A percentile compares a stretch with the other conserved stretches of the same genome.
Evolutionary conservation across 2,888 invertebrate genomes (phyloP).

Genomic region (Osedax fenrisi): DNA sequence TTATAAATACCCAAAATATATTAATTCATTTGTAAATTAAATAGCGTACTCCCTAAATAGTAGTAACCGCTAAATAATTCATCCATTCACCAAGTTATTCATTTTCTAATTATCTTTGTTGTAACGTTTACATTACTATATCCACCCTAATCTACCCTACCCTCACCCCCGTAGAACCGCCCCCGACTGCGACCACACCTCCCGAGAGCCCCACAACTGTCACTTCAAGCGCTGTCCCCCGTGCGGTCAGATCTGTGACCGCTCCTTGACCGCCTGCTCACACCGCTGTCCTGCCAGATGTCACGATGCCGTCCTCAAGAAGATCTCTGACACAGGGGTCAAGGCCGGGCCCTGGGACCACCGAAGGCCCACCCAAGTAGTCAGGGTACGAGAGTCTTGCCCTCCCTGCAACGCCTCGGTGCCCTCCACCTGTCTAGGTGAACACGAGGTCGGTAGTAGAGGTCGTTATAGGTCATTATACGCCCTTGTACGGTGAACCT

Average conservation of each 20-base stretch:
- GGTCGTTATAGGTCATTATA: too few species aligned
- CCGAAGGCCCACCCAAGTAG: conserved; percentile 39
- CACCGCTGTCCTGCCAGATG: conserved; percentile 45
- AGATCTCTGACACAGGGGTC: conserved; percentile 39
- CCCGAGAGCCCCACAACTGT: conserved; percentile 58
- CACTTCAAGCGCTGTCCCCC: conserved; percentile 62
- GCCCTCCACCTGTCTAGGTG: conserved; percentile 50
- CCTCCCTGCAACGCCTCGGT: conserved; percentile 57
- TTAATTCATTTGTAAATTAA: too few species aligned
- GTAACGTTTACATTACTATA: too few species aligned
- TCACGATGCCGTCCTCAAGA: conserved; percentile 44
- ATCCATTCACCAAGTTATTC: too few species aligned
- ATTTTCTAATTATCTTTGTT: too few species aligned
- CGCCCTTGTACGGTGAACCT: too few species aligned
- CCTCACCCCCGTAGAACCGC: conserved; percentile 54
- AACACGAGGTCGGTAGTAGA: conserved; percentile 48
- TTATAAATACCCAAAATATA: too few species aligned
- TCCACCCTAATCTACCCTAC: neutral
- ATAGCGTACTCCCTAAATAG: too few species aligned
- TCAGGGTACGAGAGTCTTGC: conserved; percentile 50
- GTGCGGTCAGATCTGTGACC: conserved; percentile 65
- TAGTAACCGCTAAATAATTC: too few species aligned
- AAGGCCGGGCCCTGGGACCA: conserved; percentile 52
- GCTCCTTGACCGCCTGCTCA: conserved; percentile 39
- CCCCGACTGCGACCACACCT: conserved; percentile 71